phyloP scores from a whole-genome alignment of 2,888 invertebrate species.

The Drosophila colorata region DNA sequence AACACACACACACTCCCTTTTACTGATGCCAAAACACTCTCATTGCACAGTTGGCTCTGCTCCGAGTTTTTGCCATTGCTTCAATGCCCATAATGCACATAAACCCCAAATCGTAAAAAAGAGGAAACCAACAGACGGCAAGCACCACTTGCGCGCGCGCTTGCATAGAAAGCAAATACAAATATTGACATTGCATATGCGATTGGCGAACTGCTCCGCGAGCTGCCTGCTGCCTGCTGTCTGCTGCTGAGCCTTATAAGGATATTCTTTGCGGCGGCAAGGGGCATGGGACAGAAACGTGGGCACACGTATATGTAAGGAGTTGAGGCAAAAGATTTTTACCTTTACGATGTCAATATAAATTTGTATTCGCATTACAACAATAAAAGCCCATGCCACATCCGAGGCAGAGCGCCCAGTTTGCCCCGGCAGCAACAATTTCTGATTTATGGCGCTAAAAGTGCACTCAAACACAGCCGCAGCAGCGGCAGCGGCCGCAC shows the following conservation, averaged over 20 bases:
- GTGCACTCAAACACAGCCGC: constrained; percentile 73
- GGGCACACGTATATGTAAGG: constrained; percentile 59
- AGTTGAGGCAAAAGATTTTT: constrained; percentile 68
- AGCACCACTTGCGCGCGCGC: constrained; percentile 45
- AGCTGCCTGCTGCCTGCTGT: constrained; percentile 22
- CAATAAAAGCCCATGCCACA: constrained; percentile 64
- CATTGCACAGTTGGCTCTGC: constrained; percentile 34
- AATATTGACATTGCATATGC: constrained; percentile 79
- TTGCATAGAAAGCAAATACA: constrained; percentile 77
- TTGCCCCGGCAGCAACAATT: constrained; percentile 59
- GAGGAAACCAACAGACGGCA: constrained; percentile 52
- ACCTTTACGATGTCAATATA: constrained; percentile 82
- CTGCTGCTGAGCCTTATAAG: constrained; percentile 48
- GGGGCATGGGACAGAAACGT: constrained; percentile 8
- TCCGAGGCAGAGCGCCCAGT: constrained; percentile 13
- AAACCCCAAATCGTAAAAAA: constrained; percentile 70
- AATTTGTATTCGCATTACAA: constrained; percentile 82
- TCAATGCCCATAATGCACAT: constrained; percentile 59
- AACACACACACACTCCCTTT: constrained; percentile 6
- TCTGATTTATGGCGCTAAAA: constrained; percentile 78
- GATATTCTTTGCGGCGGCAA: constrained; percentile 3
- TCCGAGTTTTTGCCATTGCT: constrained; percentile 22
- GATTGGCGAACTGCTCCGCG: constrained; percentile 57
- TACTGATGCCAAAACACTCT: constrained; percentile 38
- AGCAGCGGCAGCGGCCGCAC: constrained; percentile 18